Evolutionary conservation across 1,140 invertebrate genomes (phyloP), one percentile per base, ranked within the genome.

Genomic region (Goniozus legneri): DNA sequence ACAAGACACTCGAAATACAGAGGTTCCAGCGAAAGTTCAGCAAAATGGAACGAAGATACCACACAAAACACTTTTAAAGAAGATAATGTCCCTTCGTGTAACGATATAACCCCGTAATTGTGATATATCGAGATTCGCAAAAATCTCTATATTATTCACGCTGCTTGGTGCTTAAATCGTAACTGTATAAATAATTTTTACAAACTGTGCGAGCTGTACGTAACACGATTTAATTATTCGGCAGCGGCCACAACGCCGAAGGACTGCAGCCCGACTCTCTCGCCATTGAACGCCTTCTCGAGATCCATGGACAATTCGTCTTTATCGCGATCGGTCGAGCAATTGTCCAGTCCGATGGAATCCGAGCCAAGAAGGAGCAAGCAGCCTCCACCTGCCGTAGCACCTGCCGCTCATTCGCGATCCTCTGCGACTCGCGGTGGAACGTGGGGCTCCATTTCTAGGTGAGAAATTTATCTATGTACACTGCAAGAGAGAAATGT

Each of bases 251-350:
- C 84, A 49, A 89, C 85, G 14, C 85, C 87, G n/a, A 86, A 89
- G 61, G 87, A 91, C 62, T 87, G 86, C 74, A 90, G 86, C 62
- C 87, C 87, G 3, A 89, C 87, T 31, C 67, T 90, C 49, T 89
- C 87, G 41, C 87, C 88, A 12, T 77, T 89, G 52, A 89, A 89
- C 64, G 83, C 86, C 12, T 88, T 90, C 64, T 86, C 85, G 30
- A 82, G 87, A 65, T 87, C 87, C 30, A 82, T 87, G 58, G 85
- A 87, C 68, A 81, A 82, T 49, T 82, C 80, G 30, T 82, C 81
- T 39, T 73, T 88, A 47, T 88, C 87, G 31, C 87, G 88, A 62
- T 91, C 88, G 45, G 88, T 91, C 42, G 89, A 87, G 55, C 85
- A 87, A 60, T 74, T 87, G 44, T 84, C 81, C 38, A 84, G 82